Conservation (phyloP, 2,888 invertebrate species). For the Pediacus dermestoides region DNA sequence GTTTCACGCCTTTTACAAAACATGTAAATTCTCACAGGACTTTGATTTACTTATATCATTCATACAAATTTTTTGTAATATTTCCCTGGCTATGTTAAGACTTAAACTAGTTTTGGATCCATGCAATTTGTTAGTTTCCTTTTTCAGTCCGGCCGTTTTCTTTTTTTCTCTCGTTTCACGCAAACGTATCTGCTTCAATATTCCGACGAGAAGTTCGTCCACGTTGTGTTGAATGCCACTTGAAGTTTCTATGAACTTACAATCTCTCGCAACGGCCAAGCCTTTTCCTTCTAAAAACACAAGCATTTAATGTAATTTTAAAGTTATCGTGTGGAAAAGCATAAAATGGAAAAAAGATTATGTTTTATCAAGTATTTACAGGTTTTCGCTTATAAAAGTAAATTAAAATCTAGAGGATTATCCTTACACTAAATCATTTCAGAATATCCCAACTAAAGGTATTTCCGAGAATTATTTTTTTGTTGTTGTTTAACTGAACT, state of each 20-base stretch:
- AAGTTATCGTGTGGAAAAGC: too few relatives aligned
- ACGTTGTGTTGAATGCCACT: conserved; percentile 95
- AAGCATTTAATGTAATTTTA: too few relatives aligned
- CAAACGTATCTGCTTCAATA: conserved; percentile 83
- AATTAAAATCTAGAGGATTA: too few relatives aligned
- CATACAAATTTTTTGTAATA: conserved; percentile 80
- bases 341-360: too few relatives aligned
- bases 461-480: too few relatives aligned
- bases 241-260: conserved; percentile 94
- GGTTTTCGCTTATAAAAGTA: too few relatives aligned
- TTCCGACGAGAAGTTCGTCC: conserved; percentile 90
- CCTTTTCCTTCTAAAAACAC: conserved; percentile 83
- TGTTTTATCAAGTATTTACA: too few relatives aligned
- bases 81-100: conserved; percentile 74
- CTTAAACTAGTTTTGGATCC: conserved; percentile 79
- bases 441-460: too few relatives aligned
- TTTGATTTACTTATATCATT: conserved; percentile 82
- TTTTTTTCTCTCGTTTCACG: conserved; percentile 74
- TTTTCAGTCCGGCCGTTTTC: conserved; percentile 41
- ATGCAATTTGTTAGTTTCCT: conserved; percentile 58
- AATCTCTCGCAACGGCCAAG: conserved; percentile 82
- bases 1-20: conserved; percentile 68
- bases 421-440: too few relatives aligned
- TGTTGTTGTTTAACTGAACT: too few relatives aligned
- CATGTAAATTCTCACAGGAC: conserved; percentile 83